Evolutionary conservation across 2,113 vertebrate species (phyloP).

Genomic region (Cinclus mexicanus): DNA sequence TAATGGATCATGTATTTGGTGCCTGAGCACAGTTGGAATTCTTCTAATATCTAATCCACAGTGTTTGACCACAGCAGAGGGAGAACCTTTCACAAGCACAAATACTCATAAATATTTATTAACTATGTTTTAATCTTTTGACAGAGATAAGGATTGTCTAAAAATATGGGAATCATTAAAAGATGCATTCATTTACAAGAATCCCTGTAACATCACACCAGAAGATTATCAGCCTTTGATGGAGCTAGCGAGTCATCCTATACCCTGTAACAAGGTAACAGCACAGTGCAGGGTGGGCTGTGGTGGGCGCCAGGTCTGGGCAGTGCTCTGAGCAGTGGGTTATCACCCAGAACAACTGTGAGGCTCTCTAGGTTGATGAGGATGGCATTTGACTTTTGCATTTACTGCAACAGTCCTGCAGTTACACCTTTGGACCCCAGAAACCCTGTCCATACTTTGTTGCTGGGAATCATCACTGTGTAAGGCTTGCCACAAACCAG

Average conservation of each 20-base stretch:
- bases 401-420: background rate
- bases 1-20: background rate
- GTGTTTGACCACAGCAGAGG: background rate
- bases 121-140: background rate
- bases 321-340: background rate
- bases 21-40: background rate
- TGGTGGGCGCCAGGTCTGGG: background rate
- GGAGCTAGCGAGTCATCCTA: background rate
- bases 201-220: slow-evolving; percentile 67
- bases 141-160: slow-evolving; percentile 66
- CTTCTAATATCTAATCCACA: background rate
- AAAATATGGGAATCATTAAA: slow-evolving; percentile 64
- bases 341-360: background rate
- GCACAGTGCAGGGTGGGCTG: background rate
- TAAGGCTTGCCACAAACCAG: background rate
- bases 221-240: slow-evolving; percentile 73
- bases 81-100: background rate
- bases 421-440: background rate
- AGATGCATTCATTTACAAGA: slow-evolving; percentile 69
- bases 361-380: background rate
- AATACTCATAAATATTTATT: background rate
- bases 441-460: background rate
- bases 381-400: background rate
- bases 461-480: background rate
- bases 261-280: slow-evolving; percentile 75